These are phyloP conservation scores for Caprella mutica DNA, from an alignment of 2,888 invertebrate species.

Conservation along the genomic window DNA sequence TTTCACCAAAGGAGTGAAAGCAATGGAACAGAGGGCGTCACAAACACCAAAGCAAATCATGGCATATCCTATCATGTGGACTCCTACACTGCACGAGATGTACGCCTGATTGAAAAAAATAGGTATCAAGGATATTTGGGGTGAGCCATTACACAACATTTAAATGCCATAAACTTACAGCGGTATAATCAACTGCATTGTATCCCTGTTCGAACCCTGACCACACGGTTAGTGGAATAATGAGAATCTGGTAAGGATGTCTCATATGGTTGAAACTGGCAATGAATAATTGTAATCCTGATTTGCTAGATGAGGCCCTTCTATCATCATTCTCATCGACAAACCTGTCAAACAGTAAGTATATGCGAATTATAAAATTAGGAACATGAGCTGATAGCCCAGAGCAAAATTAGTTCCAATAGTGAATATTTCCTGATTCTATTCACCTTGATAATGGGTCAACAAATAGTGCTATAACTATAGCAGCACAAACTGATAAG, in stretches of 20 bases:
- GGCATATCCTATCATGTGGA: constrained; percentile 87
- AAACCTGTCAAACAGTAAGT: constrained; percentile 10
- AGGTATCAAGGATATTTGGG: not conserved
- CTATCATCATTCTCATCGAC: constrained; percentile 18
- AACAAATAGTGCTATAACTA: constrained; percentile 73
- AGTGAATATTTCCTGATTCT: too few species aligned
- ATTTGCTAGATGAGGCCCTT: constrained; percentile 36
- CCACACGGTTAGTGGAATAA: constrained; percentile 90
- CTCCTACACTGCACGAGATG: constrained; percentile 78
- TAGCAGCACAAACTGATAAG: constrained; percentile 71
- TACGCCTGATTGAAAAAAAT: constrained; percentile 53
- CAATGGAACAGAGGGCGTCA: constrained; percentile 77
- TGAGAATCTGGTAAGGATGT: constrained; percentile 78
- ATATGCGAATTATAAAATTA: not conserved
- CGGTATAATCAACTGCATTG: constrained; percentile 60
- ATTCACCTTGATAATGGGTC: constrained; percentile 75
- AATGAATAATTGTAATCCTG: constrained; percentile 68
- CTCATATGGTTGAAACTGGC: constrained; percentile 82
- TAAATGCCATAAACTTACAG: constrained; percentile 39
- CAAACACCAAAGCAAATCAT: constrained; percentile 95
- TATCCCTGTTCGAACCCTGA: constrained; percentile 97
- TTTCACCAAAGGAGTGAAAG: constrained; percentile 85
- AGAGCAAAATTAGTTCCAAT: too few species aligned
- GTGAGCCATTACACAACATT: not conserved
- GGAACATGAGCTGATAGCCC: not conserved